These are phyloP conservation scores for Lucifuga dentata DNA, from an alignment of 2,113 vertebrate species.

Conservation along the genomic window DNA sequence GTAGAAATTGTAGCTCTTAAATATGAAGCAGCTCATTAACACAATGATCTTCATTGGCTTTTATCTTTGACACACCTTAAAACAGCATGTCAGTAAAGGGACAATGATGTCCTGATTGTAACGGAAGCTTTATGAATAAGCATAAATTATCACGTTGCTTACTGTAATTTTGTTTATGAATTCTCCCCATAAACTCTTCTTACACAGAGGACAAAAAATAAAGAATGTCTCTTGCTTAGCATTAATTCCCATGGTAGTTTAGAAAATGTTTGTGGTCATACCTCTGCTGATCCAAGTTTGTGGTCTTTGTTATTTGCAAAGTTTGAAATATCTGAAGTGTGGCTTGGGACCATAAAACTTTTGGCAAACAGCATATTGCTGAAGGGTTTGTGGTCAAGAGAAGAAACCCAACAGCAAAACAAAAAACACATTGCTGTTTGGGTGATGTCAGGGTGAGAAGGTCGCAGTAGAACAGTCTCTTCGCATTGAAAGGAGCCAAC, in stretches of 20 bases:
- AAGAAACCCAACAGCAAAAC: conserved; percentile 21
- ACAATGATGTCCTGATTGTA: too few relatives aligned
- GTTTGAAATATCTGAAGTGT: conserved; percentile 32
- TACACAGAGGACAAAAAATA: background rate
- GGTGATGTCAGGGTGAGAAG: background rate
- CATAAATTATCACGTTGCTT: too few relatives aligned
- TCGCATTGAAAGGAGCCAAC: too few relatives aligned
- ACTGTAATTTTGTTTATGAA: too few relatives aligned
- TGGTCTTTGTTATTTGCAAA: conserved; percentile 6
- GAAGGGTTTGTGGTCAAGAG: conserved; percentile 11
- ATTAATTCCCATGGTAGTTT: background rate
- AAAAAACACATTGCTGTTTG: conserved; percentile 12
- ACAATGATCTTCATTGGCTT: too few relatives aligned
- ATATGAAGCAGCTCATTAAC: too few relatives aligned
- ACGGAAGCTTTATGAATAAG: too few relatives aligned
- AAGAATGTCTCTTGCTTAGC: background rate
- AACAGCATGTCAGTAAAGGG: too few relatives aligned
- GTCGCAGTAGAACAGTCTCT: too few relatives aligned
- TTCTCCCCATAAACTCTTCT: background rate
- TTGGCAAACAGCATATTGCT: conserved; percentile 35
- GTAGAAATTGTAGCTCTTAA: too few relatives aligned
- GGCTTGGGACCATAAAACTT: conserved; percentile 34
- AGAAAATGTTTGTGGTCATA: conserved; percentile 10
- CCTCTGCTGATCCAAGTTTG: conserved; percentile 9
- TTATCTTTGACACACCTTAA: too few relatives aligned